Base-by-base conservation (phyloP, 1,140 invertebrate genomes). In the Dreissena rostriformis region DNA sequence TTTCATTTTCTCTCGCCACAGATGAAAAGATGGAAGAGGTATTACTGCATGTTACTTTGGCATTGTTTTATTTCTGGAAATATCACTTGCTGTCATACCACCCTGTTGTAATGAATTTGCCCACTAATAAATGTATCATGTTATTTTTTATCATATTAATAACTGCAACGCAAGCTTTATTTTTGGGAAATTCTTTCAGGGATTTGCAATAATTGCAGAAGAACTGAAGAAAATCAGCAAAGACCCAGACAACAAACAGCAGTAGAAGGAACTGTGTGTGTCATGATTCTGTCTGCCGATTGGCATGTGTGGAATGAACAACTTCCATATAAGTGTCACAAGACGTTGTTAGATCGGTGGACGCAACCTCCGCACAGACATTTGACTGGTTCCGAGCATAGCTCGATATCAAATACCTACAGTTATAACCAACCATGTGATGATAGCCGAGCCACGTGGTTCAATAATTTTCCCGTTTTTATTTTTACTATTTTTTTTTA, bases 1-100 rank as follows among this genome's bases (percentile, higher is more conserved):
- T 83, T 15, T 68, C 73, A 17, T 83, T 61, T 29, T 83, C 82
- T 4, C 61, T 28, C 19, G 74, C 49, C 14, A 70, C 82, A 11
- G 65, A 57, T 15, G 51, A 76, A n/a, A 28, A 68, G 14, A 83
- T 83, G 82, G 73, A 83, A 52, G 76, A 71, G 73, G 82, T 83
- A 53, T 12, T 49, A 65, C 6, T 8, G 57, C 72, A 57, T 8
- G 8, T 24, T 12, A 22, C 26, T 74, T n/a, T 0, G 6, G 2
- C 19, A 4, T 74, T 7, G 19, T 55, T 2, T 22, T 24, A 55
- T 55, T 8, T 28, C 22, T 52, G 55, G 55, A 14, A 17, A 22
- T 73, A 1, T 73, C 15, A 24, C 11, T 28, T 22, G 19, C 24
- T 17, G 24, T 6, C 28, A 55, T 14, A 28, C 17, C 52, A 19